These are phyloP conservation scores for Peromyscus melanophrys DNA, from an alignment of 2,797 vertebrate genomes.

Conservation along the genomic window DNA sequence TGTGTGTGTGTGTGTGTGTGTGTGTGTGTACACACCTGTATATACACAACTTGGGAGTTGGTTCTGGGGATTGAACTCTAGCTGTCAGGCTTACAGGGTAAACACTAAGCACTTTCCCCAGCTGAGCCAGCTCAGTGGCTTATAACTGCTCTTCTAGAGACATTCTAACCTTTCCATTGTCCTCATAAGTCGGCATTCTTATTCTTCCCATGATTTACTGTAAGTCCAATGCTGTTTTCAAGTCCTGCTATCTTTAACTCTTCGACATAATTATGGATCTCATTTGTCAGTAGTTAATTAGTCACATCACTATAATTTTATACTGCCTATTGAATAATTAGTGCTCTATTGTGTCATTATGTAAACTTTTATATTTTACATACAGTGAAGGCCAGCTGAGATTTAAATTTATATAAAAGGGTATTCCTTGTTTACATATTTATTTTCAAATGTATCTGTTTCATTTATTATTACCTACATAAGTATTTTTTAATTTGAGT, in stretches of 20 bases:
- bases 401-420: background rate
- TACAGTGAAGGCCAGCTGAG: background rate
- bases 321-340: background rate
- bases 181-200: background rate
- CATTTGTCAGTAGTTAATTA: slow-evolving; percentile 36
- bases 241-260: background rate
- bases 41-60: background rate
- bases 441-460: background rate
- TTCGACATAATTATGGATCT: background rate
- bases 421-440: background rate
- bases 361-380: background rate
- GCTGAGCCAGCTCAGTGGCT: background rate
- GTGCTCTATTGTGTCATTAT: background rate
- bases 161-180: background rate
- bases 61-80: background rate
- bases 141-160: background rate
- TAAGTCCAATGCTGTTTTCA: background rate
- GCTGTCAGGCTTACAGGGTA: background rate
- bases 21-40: too few species aligned
- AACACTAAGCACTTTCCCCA: background rate
- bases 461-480: background rate
- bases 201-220: background rate
- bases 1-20: background rate
- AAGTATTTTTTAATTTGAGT: background rate
- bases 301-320: background rate